Conservation (phyloP, 2,113 vertebrate genomes). For the Tenrec ecaudatus region DNA sequence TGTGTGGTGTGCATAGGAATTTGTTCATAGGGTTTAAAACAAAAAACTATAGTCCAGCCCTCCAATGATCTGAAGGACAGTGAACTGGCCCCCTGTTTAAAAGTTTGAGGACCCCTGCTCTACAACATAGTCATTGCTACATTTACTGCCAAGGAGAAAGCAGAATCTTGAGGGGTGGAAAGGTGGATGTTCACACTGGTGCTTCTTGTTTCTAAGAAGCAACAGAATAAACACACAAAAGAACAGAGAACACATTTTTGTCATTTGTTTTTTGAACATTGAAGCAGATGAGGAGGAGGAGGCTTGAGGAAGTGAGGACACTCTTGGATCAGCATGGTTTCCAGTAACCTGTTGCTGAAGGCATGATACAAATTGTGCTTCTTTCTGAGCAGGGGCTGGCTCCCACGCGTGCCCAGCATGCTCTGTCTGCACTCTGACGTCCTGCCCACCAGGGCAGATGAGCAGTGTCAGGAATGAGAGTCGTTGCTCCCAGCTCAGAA, state of each 20-base stretch:
- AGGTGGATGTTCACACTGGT: too few species aligned
- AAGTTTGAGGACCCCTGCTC: too few species aligned
- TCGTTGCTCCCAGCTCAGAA: slow-evolving; percentile 69
- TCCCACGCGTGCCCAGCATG: slow-evolving; percentile 57
- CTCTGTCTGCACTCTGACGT: slow-evolving; percentile 69
- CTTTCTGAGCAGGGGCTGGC: slow-evolving; percentile 72
- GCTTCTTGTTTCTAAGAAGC: slow-evolving; percentile 50
- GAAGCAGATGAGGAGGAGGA: neutral
- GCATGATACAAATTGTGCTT: slow-evolving; percentile 59
- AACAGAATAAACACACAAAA: slow-evolving; percentile 34
- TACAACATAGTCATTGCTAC: too few species aligned
- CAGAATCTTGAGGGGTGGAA: too few species aligned
- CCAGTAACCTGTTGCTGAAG: slow-evolving; percentile 57
- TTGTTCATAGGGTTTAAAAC: too few species aligned
- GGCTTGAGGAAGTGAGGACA: neutral
- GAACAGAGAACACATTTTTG: neutral
- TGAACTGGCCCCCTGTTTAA: too few species aligned
- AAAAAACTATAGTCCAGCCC: too few species aligned
- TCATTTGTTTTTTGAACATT: neutral
- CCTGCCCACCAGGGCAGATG: slow-evolving; percentile 67
- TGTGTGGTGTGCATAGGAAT: too few species aligned
- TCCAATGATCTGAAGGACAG: too few species aligned
- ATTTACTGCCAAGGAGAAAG: too few species aligned
- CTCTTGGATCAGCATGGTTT: neutral
- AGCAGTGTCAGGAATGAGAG: slow-evolving; percentile 72